phyloP scores from a whole-genome alignment of 2,113 vertebrate genomes.

The Pristiophorus japonicus region DNA sequence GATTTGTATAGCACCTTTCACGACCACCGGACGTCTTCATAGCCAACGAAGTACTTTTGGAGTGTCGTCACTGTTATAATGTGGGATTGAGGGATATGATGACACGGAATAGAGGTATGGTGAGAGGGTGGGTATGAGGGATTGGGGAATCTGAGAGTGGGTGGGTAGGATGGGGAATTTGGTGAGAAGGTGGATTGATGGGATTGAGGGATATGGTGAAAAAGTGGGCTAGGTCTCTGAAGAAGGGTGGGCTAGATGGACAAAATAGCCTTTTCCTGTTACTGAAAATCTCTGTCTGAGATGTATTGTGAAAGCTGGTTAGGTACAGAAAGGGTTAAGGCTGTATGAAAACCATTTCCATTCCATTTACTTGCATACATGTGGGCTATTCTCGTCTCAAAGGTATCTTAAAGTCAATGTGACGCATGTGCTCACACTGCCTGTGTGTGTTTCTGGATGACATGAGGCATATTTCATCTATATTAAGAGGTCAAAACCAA shows the following conservation, averaged over 20 bases:
- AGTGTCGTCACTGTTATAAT: too few relatives aligned
- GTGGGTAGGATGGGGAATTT: not conserved
- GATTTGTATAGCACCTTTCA: too few relatives aligned
- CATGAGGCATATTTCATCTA: not conserved
- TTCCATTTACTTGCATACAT: slow-evolving; percentile 24
- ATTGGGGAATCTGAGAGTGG: not conserved
- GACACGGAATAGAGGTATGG: not conserved
- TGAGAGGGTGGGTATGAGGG: not conserved
- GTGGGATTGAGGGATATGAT: not conserved
- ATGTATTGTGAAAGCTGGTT: not conserved
- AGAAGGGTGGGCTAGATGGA: not conserved
- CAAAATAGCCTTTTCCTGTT: not conserved
- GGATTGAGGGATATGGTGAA: not conserved
- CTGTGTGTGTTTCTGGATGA: not conserved
- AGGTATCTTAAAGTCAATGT: slow-evolving; percentile 19
- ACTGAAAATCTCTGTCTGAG: not conserved
- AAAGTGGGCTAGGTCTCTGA: not conserved
- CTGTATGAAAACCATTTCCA: not conserved
- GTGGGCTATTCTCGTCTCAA: slow-evolving; percentile 18
- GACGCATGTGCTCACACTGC: not conserved
- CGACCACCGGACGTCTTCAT: too few relatives aligned
- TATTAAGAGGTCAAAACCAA: not conserved
- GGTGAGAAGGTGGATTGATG: not conserved
- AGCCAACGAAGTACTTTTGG: too few relatives aligned
- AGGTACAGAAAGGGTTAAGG: not conserved